These are phyloP conservation scores for Lycodopsis pacificus DNA, from an alignment of 2,797 vertebrate genomes.

Conservation along the genomic window DNA sequence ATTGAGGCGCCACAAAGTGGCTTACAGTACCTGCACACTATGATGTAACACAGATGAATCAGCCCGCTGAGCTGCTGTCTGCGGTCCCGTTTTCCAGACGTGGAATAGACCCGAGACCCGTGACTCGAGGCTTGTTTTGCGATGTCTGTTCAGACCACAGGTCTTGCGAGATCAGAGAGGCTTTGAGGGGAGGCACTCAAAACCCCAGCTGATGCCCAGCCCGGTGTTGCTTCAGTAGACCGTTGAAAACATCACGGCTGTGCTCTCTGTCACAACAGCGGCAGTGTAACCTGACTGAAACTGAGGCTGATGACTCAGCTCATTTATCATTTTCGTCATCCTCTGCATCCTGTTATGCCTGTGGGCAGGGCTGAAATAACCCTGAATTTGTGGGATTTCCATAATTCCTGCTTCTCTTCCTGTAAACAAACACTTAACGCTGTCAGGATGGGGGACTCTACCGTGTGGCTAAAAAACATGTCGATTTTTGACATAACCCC, in stretches of 20 bases:
- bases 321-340: slow-evolving; percentile 51
- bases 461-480: background rate
- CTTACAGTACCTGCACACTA: slow-evolving; percentile 19
- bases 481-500: background rate
- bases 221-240: slow-evolving; percentile 37
- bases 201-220: slow-evolving; percentile 30
- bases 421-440: background rate
- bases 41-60: slow-evolving; percentile 50
- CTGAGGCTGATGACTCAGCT: slow-evolving; percentile 57
- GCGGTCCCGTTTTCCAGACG: slow-evolving; percentile 60
- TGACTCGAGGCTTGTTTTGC: slow-evolving; percentile 28
- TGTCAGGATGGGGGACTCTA: background rate
- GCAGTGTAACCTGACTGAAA: slow-evolving; percentile 37
- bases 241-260: slow-evolving; percentile 26
- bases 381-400: slow-evolving; percentile 17
- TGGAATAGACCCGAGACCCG: slow-evolving; percentile 51
- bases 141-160: slow-evolving; percentile 27
- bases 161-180: slow-evolving; percentile 22
- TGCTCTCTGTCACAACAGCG: slow-evolving; percentile 41
- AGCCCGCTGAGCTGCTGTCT: slow-evolving; percentile 34
- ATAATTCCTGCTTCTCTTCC: slow-evolving; percentile 39
- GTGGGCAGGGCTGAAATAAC: slow-evolving; percentile 39
- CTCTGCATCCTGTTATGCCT: slow-evolving; percentile 39
- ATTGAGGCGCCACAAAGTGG: slow-evolving; percentile 24
- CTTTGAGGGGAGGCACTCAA: slow-evolving; percentile 4